These are phyloP conservation scores for Onychostruthus taczanowskii DNA, from an alignment of 2,113 vertebrate genomes.

Conservation along the genomic window DNA sequence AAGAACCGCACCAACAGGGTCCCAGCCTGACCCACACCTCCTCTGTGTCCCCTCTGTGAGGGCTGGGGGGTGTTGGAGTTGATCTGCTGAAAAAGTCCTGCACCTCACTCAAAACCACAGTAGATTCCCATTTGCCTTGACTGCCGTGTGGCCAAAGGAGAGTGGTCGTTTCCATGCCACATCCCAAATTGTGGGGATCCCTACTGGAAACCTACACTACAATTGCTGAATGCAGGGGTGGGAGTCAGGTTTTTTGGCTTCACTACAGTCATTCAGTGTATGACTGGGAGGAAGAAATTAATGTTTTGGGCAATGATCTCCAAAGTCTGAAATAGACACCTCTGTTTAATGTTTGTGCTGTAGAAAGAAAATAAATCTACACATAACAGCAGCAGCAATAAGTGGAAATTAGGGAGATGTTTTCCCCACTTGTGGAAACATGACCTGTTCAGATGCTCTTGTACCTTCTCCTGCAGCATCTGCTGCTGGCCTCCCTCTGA, in stretches of 20 bases:
- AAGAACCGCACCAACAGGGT: background rate
- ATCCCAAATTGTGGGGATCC: background rate
- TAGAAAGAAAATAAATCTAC: background rate
- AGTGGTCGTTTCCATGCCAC: background rate
- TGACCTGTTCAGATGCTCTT: background rate
- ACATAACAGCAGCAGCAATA: background rate
- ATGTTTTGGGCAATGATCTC: background rate
- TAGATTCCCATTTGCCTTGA: background rate
- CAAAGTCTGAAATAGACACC: background rate
- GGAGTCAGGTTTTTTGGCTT: background rate
- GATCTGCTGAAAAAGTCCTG: background rate
- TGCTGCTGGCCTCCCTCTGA: background rate
- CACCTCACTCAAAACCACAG: background rate
- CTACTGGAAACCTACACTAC: background rate
- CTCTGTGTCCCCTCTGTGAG: background rate
- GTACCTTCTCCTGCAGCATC: background rate
- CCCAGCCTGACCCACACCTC: accelerated
- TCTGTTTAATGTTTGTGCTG: background rate
- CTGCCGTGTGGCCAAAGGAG: background rate
- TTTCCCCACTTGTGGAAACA: background rate
- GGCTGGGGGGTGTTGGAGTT: background rate
- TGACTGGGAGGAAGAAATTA: background rate
- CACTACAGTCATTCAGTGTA: background rate
- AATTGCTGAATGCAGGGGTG: background rate
- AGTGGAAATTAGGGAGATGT: background rate